Conservation (phyloP, 2,888 invertebrate genomes). For the Parnassius orleans region DNA sequence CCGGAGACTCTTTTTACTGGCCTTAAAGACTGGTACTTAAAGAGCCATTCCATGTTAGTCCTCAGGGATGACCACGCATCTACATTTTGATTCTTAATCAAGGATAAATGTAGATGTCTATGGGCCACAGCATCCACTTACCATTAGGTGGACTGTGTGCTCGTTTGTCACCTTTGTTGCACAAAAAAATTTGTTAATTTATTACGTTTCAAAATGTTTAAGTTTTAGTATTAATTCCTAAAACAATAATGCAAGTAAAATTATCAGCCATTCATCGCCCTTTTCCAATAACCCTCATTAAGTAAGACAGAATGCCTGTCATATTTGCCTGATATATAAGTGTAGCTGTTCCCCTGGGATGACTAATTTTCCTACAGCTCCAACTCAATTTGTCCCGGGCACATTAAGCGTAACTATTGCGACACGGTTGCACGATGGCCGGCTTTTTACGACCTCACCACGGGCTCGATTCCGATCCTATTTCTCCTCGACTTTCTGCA, state of each 20-base stretch:
- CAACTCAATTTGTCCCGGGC: constrained; percentile 77
- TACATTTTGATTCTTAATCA: too few species aligned
- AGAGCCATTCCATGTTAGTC: too few species aligned
- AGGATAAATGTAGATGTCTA: too few species aligned
- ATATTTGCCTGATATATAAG: constrained; percentile 36
- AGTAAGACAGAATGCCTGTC: constrained; percentile 33
- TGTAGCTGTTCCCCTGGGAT: constrained; percentile 52
- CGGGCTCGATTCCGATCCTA: constrained; percentile 44
- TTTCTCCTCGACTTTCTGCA: constrained; percentile 53
- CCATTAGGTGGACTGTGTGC: too few species aligned
- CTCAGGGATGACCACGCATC: too few species aligned
- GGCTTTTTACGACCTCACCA: constrained; percentile 68
- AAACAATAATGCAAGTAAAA: neutral
- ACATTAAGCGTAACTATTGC: constrained; percentile 76
- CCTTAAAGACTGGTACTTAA: too few species aligned
- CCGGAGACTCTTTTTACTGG: too few species aligned
- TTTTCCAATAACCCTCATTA: constrained; percentile 21
- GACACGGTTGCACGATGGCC: constrained; percentile 66
- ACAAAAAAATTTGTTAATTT: too few species aligned
- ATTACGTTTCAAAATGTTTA: too few species aligned
- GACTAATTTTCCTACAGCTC: constrained; percentile 71
- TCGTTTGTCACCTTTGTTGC: too few species aligned
- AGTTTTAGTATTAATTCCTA: neutral
- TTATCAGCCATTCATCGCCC: constrained; percentile 2
- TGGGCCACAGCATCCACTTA: too few species aligned